These are phyloP conservation scores for Neuroterus valhalla DNA, from an alignment of 1,140 invertebrate genomes.

Conservation along the genomic window DNA sequence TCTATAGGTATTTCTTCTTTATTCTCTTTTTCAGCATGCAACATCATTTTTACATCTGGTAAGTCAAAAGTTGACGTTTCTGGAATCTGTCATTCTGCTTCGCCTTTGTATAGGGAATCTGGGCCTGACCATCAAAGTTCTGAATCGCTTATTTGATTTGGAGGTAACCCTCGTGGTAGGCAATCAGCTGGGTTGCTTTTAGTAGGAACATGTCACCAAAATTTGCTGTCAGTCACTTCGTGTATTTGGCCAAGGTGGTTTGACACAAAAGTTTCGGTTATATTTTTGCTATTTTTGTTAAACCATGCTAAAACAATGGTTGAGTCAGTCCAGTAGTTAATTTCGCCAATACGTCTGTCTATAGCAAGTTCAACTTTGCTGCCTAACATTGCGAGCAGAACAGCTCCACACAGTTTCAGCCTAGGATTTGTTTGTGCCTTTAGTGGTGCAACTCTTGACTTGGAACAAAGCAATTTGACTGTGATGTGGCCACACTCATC, in stretches of 20 bases:
- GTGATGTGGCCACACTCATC: neutral
- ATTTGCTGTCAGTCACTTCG: neutral
- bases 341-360: no score
- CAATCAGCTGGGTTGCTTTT: neutral
- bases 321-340: no score
- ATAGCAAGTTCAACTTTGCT: no score
- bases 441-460: constrained; percentile 60
- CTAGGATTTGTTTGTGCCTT: constrained; percentile 60
- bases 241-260: neutral
- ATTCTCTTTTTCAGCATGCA: neutral
- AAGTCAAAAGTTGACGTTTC: neutral
- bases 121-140: neutral
- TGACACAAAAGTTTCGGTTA: neutral
- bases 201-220: neutral
- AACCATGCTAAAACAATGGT: no score
- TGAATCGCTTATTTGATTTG: neutral
- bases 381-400: no score
- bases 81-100: neutral
- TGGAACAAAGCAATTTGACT: constrained; percentile 40
- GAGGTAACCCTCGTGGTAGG: neutral
- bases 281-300: no score
- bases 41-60: neutral
- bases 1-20: neutral
- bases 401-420: no score
- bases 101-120: neutral